phyloP scores from a whole-genome alignment of 2,113 vertebrate species.

The Tautogolabrus adspersus region DNA sequence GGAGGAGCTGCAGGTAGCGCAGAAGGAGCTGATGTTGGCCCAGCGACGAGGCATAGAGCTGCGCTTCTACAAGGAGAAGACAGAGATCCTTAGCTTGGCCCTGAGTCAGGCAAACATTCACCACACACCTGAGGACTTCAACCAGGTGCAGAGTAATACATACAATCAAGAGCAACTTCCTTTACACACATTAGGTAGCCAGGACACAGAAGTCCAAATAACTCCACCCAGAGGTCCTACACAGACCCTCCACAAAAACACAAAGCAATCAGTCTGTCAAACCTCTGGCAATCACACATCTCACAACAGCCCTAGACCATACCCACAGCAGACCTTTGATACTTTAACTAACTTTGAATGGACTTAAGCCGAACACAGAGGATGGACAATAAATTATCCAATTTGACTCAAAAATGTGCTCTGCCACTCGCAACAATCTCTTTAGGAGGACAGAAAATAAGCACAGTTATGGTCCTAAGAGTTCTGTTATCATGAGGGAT shows the following conservation, averaged over 20 bases:
- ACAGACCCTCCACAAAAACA: conserved; percentile 32
- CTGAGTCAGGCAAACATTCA: conserved; percentile 74
- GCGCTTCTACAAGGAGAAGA: conserved; percentile 80
- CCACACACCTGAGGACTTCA: conserved; percentile 43
- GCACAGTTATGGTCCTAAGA: neutral
- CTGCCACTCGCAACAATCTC: neutral
- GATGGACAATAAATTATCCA: neutral
- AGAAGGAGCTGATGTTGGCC: conserved; percentile 73
- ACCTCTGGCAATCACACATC: conserved; percentile 25
- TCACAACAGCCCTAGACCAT: conserved; percentile 6
- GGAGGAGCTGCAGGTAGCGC: conserved; percentile 70
- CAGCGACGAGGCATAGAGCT: conserved; percentile 71
- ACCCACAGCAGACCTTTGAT: conserved; percentile 19
- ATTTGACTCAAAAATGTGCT: neutral
- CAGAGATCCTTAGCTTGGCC: conserved; percentile 77
- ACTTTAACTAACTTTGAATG: conserved; percentile 33
- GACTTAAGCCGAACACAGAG: conserved; percentile 5
- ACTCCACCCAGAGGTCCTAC: conserved; percentile 46
- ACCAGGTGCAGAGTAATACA: conserved; percentile 30
- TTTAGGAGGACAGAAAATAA: neutral
- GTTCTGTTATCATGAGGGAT: neutral
- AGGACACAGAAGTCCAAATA: conserved; percentile 30
- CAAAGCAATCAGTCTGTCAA: conserved; percentile 33
- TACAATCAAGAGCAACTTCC: conserved; percentile 64
- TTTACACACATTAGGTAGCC: conserved; percentile 52